Conservation (phyloP, 2,888 invertebrate species). For the Seira sanloemensis region DNA sequence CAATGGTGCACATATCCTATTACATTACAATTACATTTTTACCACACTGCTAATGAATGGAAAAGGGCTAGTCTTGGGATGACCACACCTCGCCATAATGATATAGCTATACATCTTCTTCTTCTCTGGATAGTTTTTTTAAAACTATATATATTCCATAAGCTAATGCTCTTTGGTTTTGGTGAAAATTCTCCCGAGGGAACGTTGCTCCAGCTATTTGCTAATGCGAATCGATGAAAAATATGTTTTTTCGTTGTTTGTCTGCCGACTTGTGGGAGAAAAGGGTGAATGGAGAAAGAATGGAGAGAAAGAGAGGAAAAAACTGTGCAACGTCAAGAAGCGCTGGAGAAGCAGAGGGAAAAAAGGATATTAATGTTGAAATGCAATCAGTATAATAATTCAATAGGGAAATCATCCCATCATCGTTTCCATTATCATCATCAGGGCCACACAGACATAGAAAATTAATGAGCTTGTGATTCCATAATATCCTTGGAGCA, state of each 20-base stretch:
- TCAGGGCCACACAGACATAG: conserved; percentile 31
- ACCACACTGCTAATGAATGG: conserved; percentile 8
- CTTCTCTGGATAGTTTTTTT: no score
- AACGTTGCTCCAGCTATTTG: no score
- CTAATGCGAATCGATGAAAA: conserved; percentile 32
- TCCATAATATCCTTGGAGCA: conserved; percentile 32
- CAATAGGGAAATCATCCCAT: conserved; percentile 59
- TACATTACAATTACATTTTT: conserved; percentile 16
- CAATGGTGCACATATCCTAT: conserved; percentile 11
- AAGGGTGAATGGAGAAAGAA: background rate
- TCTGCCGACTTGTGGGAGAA: background rate
- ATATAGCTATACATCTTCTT: no score
- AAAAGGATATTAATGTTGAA: conserved; percentile 59
- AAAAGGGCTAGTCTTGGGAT: conserved; percentile 1
- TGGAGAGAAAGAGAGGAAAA: no score
- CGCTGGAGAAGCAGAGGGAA: conserved; percentile 28
- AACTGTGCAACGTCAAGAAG: conserved; percentile 17
- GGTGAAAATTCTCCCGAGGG: background rate
- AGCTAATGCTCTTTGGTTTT: background rate
- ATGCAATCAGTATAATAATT: conserved; percentile 60
- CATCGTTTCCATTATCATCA: conserved; percentile 49
- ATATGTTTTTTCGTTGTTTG: conserved; percentile 7
- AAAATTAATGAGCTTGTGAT: conserved; percentile 60
- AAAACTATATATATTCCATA: no score
- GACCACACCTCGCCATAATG: conserved; percentile 24